Conservation (phyloP, 1,140 invertebrate genomes). For the Leguminivora glycinivorella region DNA sequence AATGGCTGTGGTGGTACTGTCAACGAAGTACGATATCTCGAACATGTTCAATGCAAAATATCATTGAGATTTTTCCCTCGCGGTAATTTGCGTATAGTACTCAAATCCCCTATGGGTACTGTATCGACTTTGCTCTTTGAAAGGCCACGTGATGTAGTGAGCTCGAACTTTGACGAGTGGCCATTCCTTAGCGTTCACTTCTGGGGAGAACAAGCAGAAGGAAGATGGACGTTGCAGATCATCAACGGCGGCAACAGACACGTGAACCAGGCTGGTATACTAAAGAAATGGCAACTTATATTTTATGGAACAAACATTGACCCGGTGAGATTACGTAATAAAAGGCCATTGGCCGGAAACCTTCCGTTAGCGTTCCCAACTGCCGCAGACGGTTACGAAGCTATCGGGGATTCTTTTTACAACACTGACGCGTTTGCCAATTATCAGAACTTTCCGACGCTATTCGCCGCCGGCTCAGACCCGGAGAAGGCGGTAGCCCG, state of each 20-base stretch:
- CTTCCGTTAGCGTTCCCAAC: constrained; percentile 68
- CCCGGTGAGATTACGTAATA: constrained; percentile 84
- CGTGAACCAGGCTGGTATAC: constrained; percentile 89
- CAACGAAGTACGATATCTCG: constrained; percentile 93
- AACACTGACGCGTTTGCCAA: constrained; percentile 74
- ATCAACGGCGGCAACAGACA: constrained; percentile 91
- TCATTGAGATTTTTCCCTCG: constrained; percentile 93
- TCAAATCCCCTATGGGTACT: constrained; percentile 94
- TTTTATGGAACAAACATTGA: constrained; percentile 93
- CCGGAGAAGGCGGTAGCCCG: constrained; percentile 79
- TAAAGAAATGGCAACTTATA: constrained; percentile 95
- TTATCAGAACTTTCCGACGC: constrained; percentile 82
- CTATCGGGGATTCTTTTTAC: constrained; percentile 69
- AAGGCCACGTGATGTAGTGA: constrained; percentile 91
- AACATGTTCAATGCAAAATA: constrained; percentile 96
- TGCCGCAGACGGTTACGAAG: constrained; percentile 53
- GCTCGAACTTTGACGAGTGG: constrained; percentile 97
- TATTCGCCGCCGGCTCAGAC: constrained; percentile 82
- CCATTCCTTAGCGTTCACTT: constrained; percentile 97
- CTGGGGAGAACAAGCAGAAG: constrained; percentile 96
- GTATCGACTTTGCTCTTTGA: constrained; percentile 93
- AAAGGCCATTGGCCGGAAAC: constrained; percentile 38
- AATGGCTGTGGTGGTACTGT: constrained; percentile 90
- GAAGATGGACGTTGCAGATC: constrained; percentile 94
- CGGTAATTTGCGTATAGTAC: constrained; percentile 89